phyloP scores from a whole-genome alignment of 1,140 invertebrate genomes.

The Varroa destructor region DNA sequence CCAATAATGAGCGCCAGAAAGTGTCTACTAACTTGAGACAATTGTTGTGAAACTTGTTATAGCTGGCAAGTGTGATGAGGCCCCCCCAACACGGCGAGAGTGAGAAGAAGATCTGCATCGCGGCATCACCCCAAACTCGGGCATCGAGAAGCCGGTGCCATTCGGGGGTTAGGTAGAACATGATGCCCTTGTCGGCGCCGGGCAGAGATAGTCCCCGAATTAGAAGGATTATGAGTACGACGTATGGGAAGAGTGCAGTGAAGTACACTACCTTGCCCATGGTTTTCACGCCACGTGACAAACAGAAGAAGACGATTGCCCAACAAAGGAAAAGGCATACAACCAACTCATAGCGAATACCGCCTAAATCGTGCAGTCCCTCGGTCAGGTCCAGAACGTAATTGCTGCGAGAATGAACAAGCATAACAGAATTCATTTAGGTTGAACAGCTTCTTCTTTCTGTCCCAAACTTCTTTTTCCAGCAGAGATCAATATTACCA shows the following conservation, averaged over 20 bases:
- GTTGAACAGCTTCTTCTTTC: slow-evolving; percentile 28
- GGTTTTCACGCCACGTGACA: slow-evolving; percentile 94
- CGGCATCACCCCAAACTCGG: slow-evolving; percentile 46
- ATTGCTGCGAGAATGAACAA: slow-evolving; percentile 37
- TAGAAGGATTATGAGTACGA: slow-evolving; percentile 88
- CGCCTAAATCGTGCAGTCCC: slow-evolving; percentile 66
- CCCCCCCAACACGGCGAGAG: slow-evolving; percentile 47
- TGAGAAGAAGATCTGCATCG: slow-evolving; percentile 48
- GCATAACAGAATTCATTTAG: not conserved
- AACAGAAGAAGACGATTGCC: slow-evolving; percentile 87
- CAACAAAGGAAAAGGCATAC: slow-evolving; percentile 80
- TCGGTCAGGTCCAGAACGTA: slow-evolving; percentile 64
- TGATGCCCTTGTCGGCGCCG: slow-evolving; percentile 70
- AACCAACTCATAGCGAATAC: slow-evolving; percentile 85
- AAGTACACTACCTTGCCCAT: slow-evolving; percentile 94
- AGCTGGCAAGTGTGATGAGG: slow-evolving; percentile 48
- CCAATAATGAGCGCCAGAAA: too few relatives aligned
- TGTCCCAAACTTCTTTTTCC: not conserved
- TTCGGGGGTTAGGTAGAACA: slow-evolving; percentile 71
- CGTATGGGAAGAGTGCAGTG: slow-evolving; percentile 86
- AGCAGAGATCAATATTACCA: too few relatives aligned
- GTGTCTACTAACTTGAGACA: slow-evolving; percentile 42
- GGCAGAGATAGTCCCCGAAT: slow-evolving; percentile 74
- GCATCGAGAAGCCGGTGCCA: slow-evolving; percentile 55
- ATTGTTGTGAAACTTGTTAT: slow-evolving; percentile 50